A percentile compares a stretch with the other conserved stretches of the same genome.
Conservation (phyloP, 2,113 vertebrate genomes). For the Tragulus kanchil region DNA sequence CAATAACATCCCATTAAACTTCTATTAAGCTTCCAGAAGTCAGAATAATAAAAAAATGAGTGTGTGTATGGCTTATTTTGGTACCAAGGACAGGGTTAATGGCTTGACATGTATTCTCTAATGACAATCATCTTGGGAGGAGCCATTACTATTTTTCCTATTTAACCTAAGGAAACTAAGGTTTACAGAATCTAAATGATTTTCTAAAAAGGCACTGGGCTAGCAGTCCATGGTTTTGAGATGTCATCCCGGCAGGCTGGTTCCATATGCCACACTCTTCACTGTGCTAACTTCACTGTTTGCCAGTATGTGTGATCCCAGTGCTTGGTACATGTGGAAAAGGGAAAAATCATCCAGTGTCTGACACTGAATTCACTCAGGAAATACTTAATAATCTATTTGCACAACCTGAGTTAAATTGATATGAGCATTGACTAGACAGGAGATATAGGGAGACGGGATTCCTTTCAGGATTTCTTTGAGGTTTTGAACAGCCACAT, state of each 20-base stretch:
- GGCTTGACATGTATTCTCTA: background rate
- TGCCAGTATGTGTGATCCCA: fast-evolving
- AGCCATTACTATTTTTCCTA: background rate
- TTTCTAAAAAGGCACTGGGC: background rate
- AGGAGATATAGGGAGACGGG: background rate
- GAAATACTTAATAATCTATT: background rate
- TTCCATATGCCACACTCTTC: background rate
- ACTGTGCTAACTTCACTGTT: too few species aligned
- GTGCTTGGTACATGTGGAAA: background rate
- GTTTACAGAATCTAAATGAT: background rate
- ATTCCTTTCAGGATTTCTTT: fast-evolving
- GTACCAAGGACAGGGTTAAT: background rate
- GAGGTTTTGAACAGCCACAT: too few species aligned
- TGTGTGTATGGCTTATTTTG: background rate
- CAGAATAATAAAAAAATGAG: background rate
- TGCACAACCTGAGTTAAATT: too few species aligned
- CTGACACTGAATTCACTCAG: background rate
- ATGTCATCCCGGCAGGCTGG: background rate
- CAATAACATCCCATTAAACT: background rate
- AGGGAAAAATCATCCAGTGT: background rate
- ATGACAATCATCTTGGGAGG: background rate
- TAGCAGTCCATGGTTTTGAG: background rate
- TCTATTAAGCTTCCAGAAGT: background rate
- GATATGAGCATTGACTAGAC: background rate
- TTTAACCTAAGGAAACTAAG: slow-evolving; percentile 3